Conservation (phyloP, 2,888 invertebrate genomes). For the Argynnis bischoffii region DNA sequence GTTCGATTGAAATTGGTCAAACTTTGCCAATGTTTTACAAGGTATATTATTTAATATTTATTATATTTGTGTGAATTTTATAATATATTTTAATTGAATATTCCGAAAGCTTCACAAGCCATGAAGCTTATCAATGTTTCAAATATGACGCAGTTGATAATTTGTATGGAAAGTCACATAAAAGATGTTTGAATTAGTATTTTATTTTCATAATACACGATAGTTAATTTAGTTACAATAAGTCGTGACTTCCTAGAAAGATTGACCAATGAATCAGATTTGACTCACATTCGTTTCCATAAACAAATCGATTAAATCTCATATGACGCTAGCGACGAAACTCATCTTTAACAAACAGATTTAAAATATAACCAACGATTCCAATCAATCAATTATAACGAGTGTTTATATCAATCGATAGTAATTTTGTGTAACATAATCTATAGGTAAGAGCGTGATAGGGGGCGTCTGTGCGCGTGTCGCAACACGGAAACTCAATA, state of each 20-base stretch:
- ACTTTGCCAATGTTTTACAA: too few species aligned
- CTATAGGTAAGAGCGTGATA: background rate
- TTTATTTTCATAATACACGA: conserved; percentile 5
- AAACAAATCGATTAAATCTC: background rate
- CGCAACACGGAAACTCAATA: background rate
- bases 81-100: background rate
- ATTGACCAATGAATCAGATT: conserved; percentile 18
- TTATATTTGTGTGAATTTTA: too few species aligned
- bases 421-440: background rate
- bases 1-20: too few species aligned
- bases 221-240: conserved; percentile 5
- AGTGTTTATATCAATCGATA: background rate
- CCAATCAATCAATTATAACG: background rate
- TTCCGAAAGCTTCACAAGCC: background rate
- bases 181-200: background rate
- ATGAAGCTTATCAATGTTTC: background rate
- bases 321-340: background rate
- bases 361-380: conserved; percentile 5
- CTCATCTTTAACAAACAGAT: background rate
- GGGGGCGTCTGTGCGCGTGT: conserved; percentile 5
- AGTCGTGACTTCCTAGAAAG: conserved; percentile 9
- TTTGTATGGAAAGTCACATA: conserved; percentile 1
- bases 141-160: too few species aligned
- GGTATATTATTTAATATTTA: too few species aligned
- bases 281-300: conserved; percentile 14